A percentile compares a stretch with the other conserved stretches of the same genome.
phyloP scores from a whole-genome alignment of 2,113 vertebrate genomes.

The Anguilla japonica region DNA sequence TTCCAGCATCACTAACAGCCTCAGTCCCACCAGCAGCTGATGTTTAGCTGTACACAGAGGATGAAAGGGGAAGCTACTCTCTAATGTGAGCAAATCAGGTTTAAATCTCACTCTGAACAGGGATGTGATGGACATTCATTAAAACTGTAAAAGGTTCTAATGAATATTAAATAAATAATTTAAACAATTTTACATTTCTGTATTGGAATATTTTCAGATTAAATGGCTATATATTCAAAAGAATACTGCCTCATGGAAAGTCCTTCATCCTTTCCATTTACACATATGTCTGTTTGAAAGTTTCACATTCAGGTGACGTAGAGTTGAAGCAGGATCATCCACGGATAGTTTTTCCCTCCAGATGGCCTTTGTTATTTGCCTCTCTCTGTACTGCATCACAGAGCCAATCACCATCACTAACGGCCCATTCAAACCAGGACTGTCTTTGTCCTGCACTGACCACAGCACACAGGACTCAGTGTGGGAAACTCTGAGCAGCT shows the following conservation, averaged over 20 bases:
- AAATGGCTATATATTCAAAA: background rate
- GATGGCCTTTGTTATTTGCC: conserved; percentile 43
- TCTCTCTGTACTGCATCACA: conserved; percentile 34
- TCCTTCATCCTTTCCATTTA: background rate
- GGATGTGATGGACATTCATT: background rate
- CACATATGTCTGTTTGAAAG: background rate
- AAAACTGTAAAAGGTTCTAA: no score
- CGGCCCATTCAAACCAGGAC: conserved; percentile 40
- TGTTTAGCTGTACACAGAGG: background rate
- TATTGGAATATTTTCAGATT: background rate
- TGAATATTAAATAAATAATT: no score
- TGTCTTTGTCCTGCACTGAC: conserved; percentile 45
- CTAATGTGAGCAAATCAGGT: background rate
- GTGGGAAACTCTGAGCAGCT: conserved; percentile 46
- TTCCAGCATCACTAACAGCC: conserved; percentile 11
- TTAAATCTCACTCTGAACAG: background rate
- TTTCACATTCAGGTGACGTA: background rate
- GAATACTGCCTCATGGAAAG: background rate
- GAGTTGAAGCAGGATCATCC: background rate
- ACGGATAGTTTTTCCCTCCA: conserved; percentile 48
- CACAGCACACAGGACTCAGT: conserved; percentile 41
- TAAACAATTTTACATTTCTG: background rate
- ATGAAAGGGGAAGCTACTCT: background rate
- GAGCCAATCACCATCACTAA: conserved; percentile 37
- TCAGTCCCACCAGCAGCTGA: conserved; percentile 4